Base-by-base conservation (phyloP, 2,797 vertebrate species). In the Acomys russatus region DNA sequence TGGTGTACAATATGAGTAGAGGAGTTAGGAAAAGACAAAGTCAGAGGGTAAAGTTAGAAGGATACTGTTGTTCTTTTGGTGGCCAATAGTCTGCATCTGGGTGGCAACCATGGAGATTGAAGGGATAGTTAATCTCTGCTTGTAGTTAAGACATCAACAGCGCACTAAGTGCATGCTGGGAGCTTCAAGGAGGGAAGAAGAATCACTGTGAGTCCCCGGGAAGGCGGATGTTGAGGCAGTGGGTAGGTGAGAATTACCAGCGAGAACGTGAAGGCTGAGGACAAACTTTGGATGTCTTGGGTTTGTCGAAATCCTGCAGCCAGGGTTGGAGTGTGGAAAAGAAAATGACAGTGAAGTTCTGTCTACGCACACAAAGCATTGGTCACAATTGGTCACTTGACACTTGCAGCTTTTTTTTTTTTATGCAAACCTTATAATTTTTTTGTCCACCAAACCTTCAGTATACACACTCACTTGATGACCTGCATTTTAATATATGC, bases 221-320 rank as follows among this genome's bases (percentile, higher is more conserved):
- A 64, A 56, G 66, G 35, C 76, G 74, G 77, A 33, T 66, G 35
- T 59, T 23, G 9, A 17, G 66, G 23, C 68, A 68, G 33, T 80
- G 28, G 35, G 17, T 8, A 51, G 71, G 71, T 9, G 17, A 25
- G 54, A 11, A 33, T 61, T 22, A 20, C 70, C 23, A 66, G 83
- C 4, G 68, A 22, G 73, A 22, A 23, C 9, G 9, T 3, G 79
- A 28, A 63, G 15, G 23, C 11, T 89, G 80, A 91, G 73, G 38
- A 74, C 70, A 56, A 12, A 88, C 61, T 87, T 73, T 9, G 56
- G n/a, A 64, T 82, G 20, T 68, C 17, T 49, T 76, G 73, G 35
- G 28, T 87, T 93, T 84, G 35, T 54, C 78, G 91, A 88, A 73
- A 88, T 90, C 22, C 61, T 88, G 11, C 68, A 82, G 20, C 80